A percentile compares a stretch with the other conserved stretches of the same genome.
phyloP scores from a whole-genome alignment of 2,888 invertebrate genomes.

The Pyrochroa serraticornis region DNA sequence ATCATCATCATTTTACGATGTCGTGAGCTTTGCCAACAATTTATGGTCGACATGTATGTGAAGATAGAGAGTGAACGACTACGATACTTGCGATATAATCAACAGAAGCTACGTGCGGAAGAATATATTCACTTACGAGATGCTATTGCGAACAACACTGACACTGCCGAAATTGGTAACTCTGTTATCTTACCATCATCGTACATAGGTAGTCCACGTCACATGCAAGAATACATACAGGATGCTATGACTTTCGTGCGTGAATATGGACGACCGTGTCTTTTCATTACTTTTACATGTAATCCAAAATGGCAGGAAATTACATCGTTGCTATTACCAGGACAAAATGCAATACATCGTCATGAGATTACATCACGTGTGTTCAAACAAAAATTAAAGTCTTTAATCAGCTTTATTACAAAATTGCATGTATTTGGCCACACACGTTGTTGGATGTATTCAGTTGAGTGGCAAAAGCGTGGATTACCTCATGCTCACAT shows the following conservation, averaged over 20 bases:
- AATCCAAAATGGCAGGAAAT: conserved; percentile 53
- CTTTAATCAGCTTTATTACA: neutral
- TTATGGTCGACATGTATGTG: conserved; percentile 51
- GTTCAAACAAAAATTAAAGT: conserved; percentile 8
- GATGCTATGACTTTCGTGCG: conserved; percentile 56
- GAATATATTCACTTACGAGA: conserved; percentile 52
- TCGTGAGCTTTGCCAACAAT: conserved; percentile 47
- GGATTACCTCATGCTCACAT: conserved; percentile 43
- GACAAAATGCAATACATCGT: conserved; percentile 21
- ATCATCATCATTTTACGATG: conserved; percentile 42
- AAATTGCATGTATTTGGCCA: conserved; percentile 2
- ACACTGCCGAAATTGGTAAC: conserved; percentile 42
- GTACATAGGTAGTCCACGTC: conserved; percentile 40
- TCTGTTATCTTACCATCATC: conserved; percentile 35
- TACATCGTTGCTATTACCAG: conserved; percentile 20
- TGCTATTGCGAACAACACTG: no score
- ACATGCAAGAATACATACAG: conserved; percentile 52
- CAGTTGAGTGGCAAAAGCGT: conserved; percentile 19
- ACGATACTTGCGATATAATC: conserved; percentile 44
- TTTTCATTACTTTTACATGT: conserved; percentile 58
- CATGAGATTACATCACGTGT: conserved; percentile 12
- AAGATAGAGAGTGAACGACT: conserved; percentile 53
- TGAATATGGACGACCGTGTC: conserved; percentile 46
- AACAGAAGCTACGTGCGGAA: conserved; percentile 44
- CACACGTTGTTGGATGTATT: conserved; percentile 26